Evolutionary conservation across 2,888 invertebrate genomes (phyloP).

Genomic region (Epinotia brunnichana): DNA sequence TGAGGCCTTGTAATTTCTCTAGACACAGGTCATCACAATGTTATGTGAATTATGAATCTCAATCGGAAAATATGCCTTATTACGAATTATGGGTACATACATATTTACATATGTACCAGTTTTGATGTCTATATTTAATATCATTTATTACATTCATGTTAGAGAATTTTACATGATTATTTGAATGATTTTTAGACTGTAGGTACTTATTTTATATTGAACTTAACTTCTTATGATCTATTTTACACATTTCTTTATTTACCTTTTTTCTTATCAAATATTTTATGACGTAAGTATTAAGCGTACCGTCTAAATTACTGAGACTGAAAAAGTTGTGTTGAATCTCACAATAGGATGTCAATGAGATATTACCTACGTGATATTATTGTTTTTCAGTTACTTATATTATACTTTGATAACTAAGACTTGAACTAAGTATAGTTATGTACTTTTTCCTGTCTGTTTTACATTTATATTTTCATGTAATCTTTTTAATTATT

Average conservation of each 20-base stretch:
- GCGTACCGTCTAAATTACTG: background rate
- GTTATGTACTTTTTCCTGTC: background rate
- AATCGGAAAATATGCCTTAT: conserved; percentile 1
- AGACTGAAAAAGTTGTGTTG: conserved; percentile 12
- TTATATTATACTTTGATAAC: background rate
- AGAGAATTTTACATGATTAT: background rate
- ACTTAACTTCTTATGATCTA: background rate
- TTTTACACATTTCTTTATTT: background rate
- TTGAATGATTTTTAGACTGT: background rate
- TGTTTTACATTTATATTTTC: conserved; percentile 6
- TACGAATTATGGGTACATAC: background rate
- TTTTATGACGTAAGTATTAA: background rate
- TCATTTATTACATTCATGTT: background rate
- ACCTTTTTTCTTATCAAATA: background rate
- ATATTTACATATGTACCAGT: background rate
- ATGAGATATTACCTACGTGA: background rate
- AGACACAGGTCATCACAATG: background rate
- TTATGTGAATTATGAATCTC: background rate
- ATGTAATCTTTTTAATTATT: background rate
- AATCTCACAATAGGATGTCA: background rate
- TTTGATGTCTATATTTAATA: background rate
- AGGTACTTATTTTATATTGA: background rate
- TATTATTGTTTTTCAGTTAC: background rate
- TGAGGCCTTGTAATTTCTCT: background rate
- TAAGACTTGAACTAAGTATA: too few species aligned